These are phyloP conservation scores for Lydus trimaculatus DNA, from an alignment of 2,888 invertebrate genomes.

Conservation along the genomic window DNA sequence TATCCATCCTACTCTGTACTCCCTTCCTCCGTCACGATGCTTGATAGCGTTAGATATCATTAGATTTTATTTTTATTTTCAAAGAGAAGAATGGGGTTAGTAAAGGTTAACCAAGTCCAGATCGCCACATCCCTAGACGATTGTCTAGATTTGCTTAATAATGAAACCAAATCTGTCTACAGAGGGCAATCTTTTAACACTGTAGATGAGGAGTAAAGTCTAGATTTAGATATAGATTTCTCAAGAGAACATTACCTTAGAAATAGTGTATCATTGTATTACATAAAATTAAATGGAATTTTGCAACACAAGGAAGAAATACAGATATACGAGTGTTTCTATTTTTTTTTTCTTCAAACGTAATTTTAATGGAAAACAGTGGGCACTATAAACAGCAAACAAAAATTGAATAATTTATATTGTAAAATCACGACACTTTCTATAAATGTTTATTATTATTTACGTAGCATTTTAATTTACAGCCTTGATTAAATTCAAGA, in stretches of 20 bases:
- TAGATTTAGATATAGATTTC: no score
- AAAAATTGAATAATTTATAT: slow-evolving; percentile 9
- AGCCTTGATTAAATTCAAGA: slow-evolving; percentile 8
- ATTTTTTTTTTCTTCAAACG: background rate
- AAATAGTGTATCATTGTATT: background rate
- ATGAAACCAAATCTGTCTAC: no score
- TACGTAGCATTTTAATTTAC: slow-evolving; percentile 9
- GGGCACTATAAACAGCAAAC: background rate
- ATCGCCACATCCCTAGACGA: no score
- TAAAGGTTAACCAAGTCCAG: no score
- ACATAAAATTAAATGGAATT: background rate
- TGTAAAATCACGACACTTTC: slow-evolving; percentile 7
- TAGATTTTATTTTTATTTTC: no score
- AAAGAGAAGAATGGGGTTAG: no score
- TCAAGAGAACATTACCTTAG: background rate
- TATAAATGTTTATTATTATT: slow-evolving; percentile 7
- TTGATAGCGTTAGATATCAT: no score
- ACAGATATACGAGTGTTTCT: background rate
- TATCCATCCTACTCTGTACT: no score
- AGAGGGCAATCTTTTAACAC: no score
- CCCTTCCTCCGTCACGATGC: no score
- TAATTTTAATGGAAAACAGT: background rate
- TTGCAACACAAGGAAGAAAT: background rate
- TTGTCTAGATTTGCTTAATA: no score
- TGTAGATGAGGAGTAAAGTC: no score